Evolutionary conservation across 2,888 invertebrate species (phyloP).

Genomic region (Drosophila algonquin): DNA sequence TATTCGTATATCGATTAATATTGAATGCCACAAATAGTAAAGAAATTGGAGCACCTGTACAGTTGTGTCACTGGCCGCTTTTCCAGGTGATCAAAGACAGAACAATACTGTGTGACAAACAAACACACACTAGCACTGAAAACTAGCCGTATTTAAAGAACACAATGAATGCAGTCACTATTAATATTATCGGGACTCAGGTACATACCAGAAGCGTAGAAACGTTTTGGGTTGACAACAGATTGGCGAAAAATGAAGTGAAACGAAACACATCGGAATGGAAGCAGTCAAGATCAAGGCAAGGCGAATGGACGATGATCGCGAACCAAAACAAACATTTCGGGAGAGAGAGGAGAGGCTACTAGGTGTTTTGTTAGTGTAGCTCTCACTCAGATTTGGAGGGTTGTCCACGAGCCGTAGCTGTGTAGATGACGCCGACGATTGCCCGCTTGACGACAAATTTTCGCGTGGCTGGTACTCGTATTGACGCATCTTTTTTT

Average conservation of each 20-base stretch:
- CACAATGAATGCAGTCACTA: conserved; percentile 49
- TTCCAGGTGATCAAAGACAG: conserved; percentile 4
- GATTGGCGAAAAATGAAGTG: conserved; percentile 37
- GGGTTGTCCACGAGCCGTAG: conserved; percentile 37
- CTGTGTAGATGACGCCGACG: conserved; percentile 26
- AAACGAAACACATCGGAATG: conserved; percentile 15
- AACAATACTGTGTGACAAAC: not conserved
- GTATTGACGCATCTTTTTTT: conserved; percentile 24
- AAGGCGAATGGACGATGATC: conserved; percentile 9
- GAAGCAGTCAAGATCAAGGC: conserved; percentile 74
- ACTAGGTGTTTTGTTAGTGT: conserved; percentile 24
- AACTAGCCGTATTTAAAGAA: conserved; percentile 19
- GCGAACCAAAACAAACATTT: conserved; percentile 67
- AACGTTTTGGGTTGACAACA: conserved; percentile 63
- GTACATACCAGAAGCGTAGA: not conserved
- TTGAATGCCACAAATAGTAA: conserved; percentile 9
- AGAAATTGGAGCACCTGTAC: conserved; percentile 22
- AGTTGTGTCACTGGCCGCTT: conserved; percentile 10
- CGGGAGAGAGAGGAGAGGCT: conserved; percentile 5
- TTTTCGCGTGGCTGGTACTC: conserved; percentile 47
- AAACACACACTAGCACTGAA: not conserved
- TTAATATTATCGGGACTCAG: conserved; percentile 57
- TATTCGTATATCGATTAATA: not conserved
- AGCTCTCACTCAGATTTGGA: conserved; percentile 33
- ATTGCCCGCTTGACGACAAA: conserved; percentile 34